Evolutionary conservation across 2,888 invertebrate genomes (phyloP).

Genomic region (Scaptomyza tumidula): DNA sequence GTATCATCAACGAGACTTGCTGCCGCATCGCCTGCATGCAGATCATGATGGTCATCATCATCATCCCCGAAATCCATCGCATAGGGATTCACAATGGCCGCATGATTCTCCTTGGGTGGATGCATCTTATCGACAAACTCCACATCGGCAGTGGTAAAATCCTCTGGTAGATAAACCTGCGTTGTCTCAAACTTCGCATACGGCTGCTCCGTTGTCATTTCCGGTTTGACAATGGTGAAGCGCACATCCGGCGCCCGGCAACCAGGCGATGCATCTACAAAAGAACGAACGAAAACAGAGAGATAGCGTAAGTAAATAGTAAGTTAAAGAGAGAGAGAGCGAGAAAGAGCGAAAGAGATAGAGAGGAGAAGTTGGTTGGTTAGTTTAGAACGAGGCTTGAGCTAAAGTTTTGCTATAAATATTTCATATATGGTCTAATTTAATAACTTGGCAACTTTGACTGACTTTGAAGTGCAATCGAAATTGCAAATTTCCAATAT

Average conservation of each 20-base stretch:
- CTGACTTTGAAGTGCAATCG: constrained; percentile 76
- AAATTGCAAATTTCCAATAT: constrained; percentile 77
- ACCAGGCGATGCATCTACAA: constrained; percentile 84
- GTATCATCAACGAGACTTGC: constrained; percentile 67
- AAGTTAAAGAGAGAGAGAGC: background rate
- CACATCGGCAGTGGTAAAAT: constrained; percentile 83
- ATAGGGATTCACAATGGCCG: constrained; percentile 84
- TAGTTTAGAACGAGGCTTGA: background rate
- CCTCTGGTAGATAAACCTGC: constrained; percentile 83
- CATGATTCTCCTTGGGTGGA: constrained; percentile 77
- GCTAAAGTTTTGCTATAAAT: constrained; percentile 66
- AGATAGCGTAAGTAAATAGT: constrained; percentile 4
- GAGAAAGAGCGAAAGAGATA: background rate
- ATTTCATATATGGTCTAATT: constrained; percentile 78
- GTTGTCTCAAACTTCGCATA: constrained; percentile 84
- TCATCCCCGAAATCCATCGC: constrained; percentile 79
- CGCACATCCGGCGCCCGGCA: constrained; percentile 84
- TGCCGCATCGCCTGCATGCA: constrained; percentile 71
- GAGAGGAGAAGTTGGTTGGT: background rate
- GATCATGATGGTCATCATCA: constrained; percentile 58
- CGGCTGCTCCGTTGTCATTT: constrained; percentile 83
- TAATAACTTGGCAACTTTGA: constrained; percentile 71
- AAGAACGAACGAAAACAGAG: background rate
- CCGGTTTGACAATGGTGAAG: constrained; percentile 83
- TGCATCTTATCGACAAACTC: constrained; percentile 83